Evolutionary conservation across 2,113 vertebrate genomes (phyloP), one percentile per base, ranked within the genome.

Genomic region (Panurus biarmicus): DNA sequence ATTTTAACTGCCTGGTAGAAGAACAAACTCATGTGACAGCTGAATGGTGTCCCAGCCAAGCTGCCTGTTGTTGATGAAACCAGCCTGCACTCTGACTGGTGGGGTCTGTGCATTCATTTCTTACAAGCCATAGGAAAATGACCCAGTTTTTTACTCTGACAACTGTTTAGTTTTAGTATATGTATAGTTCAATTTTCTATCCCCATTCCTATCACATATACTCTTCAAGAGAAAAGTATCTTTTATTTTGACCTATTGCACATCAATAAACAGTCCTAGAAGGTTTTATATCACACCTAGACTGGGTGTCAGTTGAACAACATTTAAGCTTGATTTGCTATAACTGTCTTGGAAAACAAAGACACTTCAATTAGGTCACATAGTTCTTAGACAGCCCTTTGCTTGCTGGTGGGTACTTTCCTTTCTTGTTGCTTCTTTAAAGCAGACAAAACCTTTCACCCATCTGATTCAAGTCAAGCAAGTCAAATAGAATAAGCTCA

Each of bases 391-490:
- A 44, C 58, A 60, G 22, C 33, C 17, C 40, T 86, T 80, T 70
- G 42, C 2, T 1, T 83, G n/a, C 36, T 95, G 31, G 8, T 65
- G 51, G 29, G 10, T 66, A 35, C 23, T 90, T 87, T 87, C 33
- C 53, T 90, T 91, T 87, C 36, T 85, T 72, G 40, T 48, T 87
- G 3, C 26, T 67, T 94, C 69, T 83, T 90, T 78, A 62, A 80
- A 93, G 51, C 22, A 88, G 93, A 77, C 71, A 95, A 87, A 95
- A 80, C 47, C 64, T 91, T 93, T 88, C 48, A 91, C n/a, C 44
- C 33, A 44, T 80, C 65, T 70, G 67, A 79, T 83, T 47, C 48
- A 56, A 83, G 71, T 61, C 87, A 75, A 83, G 29, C 36, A 86
- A 94, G 42, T 71, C 85, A 86, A 71, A 83, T 2, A 77, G 85